Percentiles rank a stretch among this genome's conserved stretches.
Conservation (phyloP, 2,888 invertebrate species). For the Pimpla rufipes region DNA sequence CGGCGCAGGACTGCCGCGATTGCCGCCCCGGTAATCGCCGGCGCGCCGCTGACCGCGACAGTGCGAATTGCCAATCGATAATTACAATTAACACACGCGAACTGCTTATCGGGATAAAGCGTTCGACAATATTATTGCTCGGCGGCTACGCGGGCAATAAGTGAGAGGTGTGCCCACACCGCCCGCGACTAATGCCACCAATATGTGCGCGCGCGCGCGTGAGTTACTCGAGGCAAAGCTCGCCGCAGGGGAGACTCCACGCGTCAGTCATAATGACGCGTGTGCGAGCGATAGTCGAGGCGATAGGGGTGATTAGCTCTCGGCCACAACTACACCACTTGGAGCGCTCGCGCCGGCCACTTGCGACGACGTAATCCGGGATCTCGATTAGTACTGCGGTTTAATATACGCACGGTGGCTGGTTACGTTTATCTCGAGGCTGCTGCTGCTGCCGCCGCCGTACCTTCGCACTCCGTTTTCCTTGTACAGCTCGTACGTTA, state of each 20-base stretch:
- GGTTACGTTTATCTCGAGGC: conserved; percentile 21
- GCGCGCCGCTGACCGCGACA: conserved; percentile 21
- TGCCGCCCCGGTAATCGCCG: conserved; percentile 14
- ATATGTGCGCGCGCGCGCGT: conserved; percentile 1
- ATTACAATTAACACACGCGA: conserved; percentile 50
- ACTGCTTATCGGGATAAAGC: conserved; percentile 58
- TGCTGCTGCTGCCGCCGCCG: not conserved
- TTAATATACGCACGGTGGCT: conserved; percentile 18
- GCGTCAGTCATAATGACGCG: conserved; percentile 60
- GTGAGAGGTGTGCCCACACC: conserved; percentile 47
- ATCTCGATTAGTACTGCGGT: conserved; percentile 46
- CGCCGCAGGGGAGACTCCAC: conserved; percentile 39
- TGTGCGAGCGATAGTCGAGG: conserved; percentile 42
- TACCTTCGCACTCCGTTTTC: not conserved
- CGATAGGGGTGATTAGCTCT: conserved; percentile 53
- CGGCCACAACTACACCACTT: conserved; percentile 21
- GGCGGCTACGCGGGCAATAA: not conserved
- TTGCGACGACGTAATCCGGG: conserved; percentile 31
- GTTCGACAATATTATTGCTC: conserved; percentile 32
- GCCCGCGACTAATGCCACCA: conserved; percentile 22
- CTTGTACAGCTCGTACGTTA: conserved; percentile 1
- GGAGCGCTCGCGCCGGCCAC: not conserved
- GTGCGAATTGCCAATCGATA: conserved; percentile 58
- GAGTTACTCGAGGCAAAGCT: conserved; percentile 27
- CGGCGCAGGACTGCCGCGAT: conserved; percentile 11